These are phyloP conservation scores for Bruchidius siliquastri DNA, from an alignment of 2,888 invertebrate genomes.

Conservation along the genomic window DNA sequence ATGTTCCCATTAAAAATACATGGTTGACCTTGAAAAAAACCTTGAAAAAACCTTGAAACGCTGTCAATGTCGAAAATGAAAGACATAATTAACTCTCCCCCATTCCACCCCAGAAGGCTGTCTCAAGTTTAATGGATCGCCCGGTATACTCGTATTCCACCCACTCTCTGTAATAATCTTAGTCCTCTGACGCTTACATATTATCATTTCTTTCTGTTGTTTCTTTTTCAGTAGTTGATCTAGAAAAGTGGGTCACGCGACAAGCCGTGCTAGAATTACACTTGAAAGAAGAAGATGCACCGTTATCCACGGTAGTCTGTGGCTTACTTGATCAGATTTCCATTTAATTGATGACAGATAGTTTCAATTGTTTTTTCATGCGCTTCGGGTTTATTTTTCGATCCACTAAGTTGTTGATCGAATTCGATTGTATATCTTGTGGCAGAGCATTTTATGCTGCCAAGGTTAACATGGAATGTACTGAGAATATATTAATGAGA, in stretches of 20 bases:
- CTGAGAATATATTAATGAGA: neutral
- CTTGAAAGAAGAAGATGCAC: neutral
- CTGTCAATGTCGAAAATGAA: too few species aligned
- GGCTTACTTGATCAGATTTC: neutral
- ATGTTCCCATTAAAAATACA: too few species aligned
- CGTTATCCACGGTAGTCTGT: neutral
- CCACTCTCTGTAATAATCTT: too few species aligned
- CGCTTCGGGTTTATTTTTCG: neutral
- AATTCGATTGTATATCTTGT: neutral
- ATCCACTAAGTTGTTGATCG: neutral
- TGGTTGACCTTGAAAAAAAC: too few species aligned
- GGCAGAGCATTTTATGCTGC: neutral
- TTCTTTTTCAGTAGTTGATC: neutral
- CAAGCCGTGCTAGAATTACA: neutral
- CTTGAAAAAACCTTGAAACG: too few species aligned
- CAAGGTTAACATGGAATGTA: neutral
- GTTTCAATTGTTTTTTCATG: neutral
- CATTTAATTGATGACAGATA: neutral
- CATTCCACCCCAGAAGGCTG: too few species aligned
- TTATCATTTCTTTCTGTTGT: neutral
- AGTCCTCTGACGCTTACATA: neutral
- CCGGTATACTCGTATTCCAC: too few species aligned
- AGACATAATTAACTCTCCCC: too few species aligned
- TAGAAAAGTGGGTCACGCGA: neutral
- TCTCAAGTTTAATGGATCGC: too few species aligned